These are phyloP conservation scores for Priocnemis perturbator DNA, from an alignment of 2,888 invertebrate species.

Conservation along the genomic window DNA sequence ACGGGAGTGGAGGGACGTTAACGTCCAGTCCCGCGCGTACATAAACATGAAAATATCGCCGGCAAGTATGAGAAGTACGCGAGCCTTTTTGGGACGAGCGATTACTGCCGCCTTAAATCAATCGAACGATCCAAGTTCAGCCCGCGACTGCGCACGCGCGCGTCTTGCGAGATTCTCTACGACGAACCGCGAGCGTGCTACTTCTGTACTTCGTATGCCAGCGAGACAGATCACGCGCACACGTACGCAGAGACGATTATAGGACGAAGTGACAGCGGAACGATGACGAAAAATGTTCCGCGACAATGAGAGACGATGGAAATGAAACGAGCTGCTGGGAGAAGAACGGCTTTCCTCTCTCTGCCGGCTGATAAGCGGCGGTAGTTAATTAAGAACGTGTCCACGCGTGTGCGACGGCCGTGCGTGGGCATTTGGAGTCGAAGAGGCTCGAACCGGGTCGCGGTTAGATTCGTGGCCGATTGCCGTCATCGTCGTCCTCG, in stretches of 20 bases:
- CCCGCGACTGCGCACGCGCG: conserved; percentile 7
- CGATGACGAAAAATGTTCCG: neutral
- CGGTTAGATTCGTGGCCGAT: too few relatives aligned
- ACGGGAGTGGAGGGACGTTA: conserved; percentile 45
- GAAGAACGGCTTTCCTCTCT: conserved; percentile 55
- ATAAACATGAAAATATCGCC: conserved; percentile 65
- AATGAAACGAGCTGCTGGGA: conserved; percentile 17
- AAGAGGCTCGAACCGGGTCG: conserved; percentile 22
- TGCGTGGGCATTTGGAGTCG: too few relatives aligned
- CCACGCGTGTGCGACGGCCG: too few relatives aligned
- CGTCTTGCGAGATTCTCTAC: conserved; percentile 13
- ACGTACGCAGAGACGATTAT: neutral
- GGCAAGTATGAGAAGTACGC: conserved; percentile 28
- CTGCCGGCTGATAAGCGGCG: conserved; percentile 63
- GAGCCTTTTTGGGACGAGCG: conserved; percentile 53
- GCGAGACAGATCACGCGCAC: neutral
- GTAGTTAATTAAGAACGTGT: conserved; percentile 69
- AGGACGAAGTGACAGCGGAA: conserved; percentile 12
- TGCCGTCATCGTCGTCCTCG: conserved; percentile 21
- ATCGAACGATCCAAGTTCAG: conserved; percentile 53
- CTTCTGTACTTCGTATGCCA: neutral
- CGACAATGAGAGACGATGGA: conserved; percentile 21
- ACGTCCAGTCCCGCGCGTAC: conserved; percentile 52
- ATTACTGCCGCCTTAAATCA: conserved; percentile 62
- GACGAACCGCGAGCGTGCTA: conserved; percentile 6